Conservation (phyloP, 2,113 vertebrate genomes). For the Phoxinus phoxinus region DNA sequence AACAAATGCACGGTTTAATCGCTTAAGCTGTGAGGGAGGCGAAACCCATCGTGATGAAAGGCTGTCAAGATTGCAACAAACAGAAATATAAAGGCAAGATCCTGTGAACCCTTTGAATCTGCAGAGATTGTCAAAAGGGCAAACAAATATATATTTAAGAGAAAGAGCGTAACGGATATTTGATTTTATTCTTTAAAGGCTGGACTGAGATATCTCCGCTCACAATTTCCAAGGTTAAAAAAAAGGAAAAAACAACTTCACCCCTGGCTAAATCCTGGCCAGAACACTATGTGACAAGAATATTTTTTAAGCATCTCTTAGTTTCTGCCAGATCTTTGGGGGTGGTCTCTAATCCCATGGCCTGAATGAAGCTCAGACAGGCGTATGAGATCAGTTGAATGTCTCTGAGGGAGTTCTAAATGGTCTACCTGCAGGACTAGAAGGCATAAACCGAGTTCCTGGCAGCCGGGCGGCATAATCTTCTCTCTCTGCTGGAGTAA, state of each 20-base stretch:
- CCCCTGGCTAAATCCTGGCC: slow-evolving; percentile 9
- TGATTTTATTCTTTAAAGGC: not conserved
- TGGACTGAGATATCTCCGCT: not conserved
- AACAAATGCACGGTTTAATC: slow-evolving; percentile 38
- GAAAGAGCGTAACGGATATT: not conserved
- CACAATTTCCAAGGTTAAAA: slow-evolving; percentile 12
- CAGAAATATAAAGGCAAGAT: slow-evolving; percentile 17
- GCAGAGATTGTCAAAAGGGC: slow-evolving; percentile 5
- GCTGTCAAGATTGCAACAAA: slow-evolving; percentile 14
- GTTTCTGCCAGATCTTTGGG: not conserved
- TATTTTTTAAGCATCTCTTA: not conserved
- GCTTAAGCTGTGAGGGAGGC: slow-evolving; percentile 30
- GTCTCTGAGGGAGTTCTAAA: not conserved
- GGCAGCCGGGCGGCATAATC: slow-evolving; percentile 17
- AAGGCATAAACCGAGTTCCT: slow-evolving; percentile 30
- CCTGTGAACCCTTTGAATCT: not conserved
- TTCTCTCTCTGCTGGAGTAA: slow-evolving; percentile 24
- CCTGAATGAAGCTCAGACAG: slow-evolving; percentile 29
- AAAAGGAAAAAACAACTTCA: slow-evolving; percentile 9
- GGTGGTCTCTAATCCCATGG: slow-evolving; percentile 11
- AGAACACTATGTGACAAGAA: slow-evolving; percentile 1
- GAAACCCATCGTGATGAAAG: not conserved
- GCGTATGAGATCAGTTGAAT: slow-evolving; percentile 20
- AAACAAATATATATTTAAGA: not conserved
- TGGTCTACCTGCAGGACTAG: slow-evolving; percentile 29